phyloP scores from a whole-genome alignment of 2,888 invertebrate genomes.

The Alentia gelatinosa region DNA sequence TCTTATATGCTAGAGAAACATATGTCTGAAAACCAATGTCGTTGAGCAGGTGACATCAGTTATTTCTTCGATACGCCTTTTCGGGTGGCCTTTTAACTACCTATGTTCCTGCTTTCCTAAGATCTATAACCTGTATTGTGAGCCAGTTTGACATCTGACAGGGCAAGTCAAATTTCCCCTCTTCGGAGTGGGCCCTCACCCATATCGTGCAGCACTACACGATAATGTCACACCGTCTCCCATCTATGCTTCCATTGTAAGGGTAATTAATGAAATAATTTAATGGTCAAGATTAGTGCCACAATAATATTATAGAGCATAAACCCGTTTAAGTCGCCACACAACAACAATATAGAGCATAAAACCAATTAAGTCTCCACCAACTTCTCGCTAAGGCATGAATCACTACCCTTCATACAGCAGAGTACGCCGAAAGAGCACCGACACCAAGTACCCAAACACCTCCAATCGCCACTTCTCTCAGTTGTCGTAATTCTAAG shows the following conservation, averaged over 20 bases:
- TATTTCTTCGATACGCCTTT: background rate
- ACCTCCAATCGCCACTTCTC: no score
- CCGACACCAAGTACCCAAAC: no score
- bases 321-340: background rate
- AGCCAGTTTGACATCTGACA: background rate
- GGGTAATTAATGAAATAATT: background rate
- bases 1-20: slow-evolving; percentile 25
- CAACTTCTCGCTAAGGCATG: no score
- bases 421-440: background rate
- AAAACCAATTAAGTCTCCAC: no score
- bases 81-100: slow-evolving; percentile 10
- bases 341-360: background rate
- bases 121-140: background rate
- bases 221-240: background rate
- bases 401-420: background rate
- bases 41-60: slow-evolving; percentile 28
- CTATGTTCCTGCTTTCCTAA: background rate
- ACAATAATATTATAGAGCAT: background rate
- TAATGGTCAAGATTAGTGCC: background rate
- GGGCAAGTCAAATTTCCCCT: background rate
- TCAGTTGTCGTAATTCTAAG: no score
- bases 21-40: slow-evolving; percentile 3
- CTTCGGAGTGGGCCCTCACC: background rate
- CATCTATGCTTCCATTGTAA: background rate
- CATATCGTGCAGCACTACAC: no score